A percentile compares a stretch with the other conserved stretches of the same genome.
Conservation (phyloP, 2,888 invertebrate species). For the Acanthococcus lagerstroemiae region DNA sequence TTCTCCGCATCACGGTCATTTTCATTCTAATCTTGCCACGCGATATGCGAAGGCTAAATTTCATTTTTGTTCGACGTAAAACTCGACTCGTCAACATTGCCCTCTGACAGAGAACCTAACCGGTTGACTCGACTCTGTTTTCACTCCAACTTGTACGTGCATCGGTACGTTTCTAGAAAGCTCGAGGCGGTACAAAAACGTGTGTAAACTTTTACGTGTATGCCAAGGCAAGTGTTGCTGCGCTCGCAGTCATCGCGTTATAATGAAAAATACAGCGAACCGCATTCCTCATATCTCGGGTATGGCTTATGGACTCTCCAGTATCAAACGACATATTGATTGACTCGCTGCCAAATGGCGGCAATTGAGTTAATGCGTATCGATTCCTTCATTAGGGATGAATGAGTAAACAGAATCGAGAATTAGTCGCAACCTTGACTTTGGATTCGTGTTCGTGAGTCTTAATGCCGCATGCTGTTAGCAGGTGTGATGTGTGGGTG, state of each 20-base stretch:
- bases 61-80: neutral
- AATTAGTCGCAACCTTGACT: conserved; percentile 24
- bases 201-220: neutral
- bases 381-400: no score
- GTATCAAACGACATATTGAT: neutral
- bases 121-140: neutral
- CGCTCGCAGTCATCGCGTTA: neutral
- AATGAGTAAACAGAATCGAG: conserved; percentile 18
- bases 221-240: neutral
- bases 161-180: neutral
- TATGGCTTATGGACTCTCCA: neutral
- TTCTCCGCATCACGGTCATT: neutral
- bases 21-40: neutral
- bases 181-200: neutral
- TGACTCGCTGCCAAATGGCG: no score
- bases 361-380: no score
- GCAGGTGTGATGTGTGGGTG: conserved; percentile 26
- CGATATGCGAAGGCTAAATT: neutral
- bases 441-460: conserved; percentile 13
- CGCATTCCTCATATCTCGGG: no score
- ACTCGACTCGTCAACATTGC: neutral
- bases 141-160: neutral
- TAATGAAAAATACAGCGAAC: neutral
- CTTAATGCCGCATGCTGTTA: conserved; percentile 17
- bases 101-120: neutral